Percentiles rank a stretch among this genome's conserved stretches.
Evolutionary conservation across 1,140 invertebrate species (phyloP).

Genomic region (Papilio helenus): DNA sequence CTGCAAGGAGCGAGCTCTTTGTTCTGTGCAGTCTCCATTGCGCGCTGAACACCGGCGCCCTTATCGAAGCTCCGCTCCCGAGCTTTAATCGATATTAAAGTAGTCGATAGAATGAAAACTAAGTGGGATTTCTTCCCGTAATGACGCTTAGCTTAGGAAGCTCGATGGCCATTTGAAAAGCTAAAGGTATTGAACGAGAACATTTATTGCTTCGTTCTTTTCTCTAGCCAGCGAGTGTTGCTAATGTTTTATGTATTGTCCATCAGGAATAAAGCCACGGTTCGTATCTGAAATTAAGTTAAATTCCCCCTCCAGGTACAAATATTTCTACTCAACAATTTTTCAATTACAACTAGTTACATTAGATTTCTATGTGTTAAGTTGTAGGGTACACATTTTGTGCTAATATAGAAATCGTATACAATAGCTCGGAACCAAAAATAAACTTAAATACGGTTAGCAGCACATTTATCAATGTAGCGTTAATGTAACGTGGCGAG

Average conservation of each 20-base stretch:
- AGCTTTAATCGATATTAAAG: slow-evolving; percentile 36
- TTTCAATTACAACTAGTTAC: neutral
- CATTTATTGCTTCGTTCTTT: slow-evolving; percentile 17
- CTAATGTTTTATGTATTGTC: slow-evolving; percentile 27
- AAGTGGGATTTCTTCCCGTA: slow-evolving; percentile 26
- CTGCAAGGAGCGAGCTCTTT: neutral
- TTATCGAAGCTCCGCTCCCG: slow-evolving; percentile 31
- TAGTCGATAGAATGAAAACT: slow-evolving; percentile 26
- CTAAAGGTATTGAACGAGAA: slow-evolving; percentile 19
- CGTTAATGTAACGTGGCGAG: neutral
- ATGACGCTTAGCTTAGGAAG: slow-evolving; percentile 23
- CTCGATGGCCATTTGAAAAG: slow-evolving; percentile 30
- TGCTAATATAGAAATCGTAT: no score
- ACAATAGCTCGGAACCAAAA: neutral
- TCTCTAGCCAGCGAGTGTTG: slow-evolving; percentile 1
- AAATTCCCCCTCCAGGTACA: neutral
- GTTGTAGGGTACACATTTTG: no score
- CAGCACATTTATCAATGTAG: slow-evolving; percentile 3
- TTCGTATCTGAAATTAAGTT: neutral
- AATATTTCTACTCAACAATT: neutral
- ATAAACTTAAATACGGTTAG: neutral
- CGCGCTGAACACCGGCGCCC: neutral
- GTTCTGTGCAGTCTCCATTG: slow-evolving; percentile 24
- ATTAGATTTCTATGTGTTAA: neutral
- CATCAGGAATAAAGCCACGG: neutral